phyloP scores from a whole-genome alignment of 2,113 vertebrate genomes.

The Engystomops pustulosus region DNA sequence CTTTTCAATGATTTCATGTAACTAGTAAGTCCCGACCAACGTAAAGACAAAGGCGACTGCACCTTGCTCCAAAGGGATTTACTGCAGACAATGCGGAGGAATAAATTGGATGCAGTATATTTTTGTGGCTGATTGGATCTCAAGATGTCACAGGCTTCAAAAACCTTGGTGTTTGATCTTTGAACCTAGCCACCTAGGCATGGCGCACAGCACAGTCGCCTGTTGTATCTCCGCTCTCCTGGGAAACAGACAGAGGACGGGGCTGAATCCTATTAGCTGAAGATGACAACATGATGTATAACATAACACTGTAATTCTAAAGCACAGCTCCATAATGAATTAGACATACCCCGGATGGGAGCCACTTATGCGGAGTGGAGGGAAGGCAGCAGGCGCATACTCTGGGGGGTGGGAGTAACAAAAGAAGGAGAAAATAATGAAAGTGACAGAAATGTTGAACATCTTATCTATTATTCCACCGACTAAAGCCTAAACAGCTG shows the following conservation, averaged over 20 bases:
- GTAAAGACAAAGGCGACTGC: neutral
- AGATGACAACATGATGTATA: constrained; percentile 58
- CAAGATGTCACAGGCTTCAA: constrained; percentile 23
- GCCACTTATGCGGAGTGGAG: constrained; percentile 25
- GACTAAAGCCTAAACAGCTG: neutral
- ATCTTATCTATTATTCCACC: constrained; percentile 13
- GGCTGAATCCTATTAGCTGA: constrained; percentile 53
- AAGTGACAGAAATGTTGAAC: constrained; percentile 30
- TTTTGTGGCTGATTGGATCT: constrained; percentile 14
- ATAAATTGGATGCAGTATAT: constrained; percentile 5
- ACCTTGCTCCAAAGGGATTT: neutral
- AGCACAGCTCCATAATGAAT: constrained; percentile 49
- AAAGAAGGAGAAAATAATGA: neutral
- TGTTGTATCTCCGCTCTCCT: constrained; percentile 33
- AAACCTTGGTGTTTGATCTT: constrained; percentile 32
- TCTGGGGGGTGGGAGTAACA: neutral
- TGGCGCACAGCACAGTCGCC: constrained; percentile 18
- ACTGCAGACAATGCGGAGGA: neutral
- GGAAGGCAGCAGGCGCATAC: constrained; percentile 11
- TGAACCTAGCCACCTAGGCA: constrained; percentile 31
- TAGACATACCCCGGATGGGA: constrained; percentile 51
- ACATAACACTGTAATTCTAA: constrained; percentile 50
- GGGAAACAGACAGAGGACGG: constrained; percentile 20
- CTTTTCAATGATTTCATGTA: no score
- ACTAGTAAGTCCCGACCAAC: no score